These are phyloP conservation scores for Glyphotaelius pellucidus DNA, from an alignment of 2,888 invertebrate species.

Conservation along the genomic window DNA sequence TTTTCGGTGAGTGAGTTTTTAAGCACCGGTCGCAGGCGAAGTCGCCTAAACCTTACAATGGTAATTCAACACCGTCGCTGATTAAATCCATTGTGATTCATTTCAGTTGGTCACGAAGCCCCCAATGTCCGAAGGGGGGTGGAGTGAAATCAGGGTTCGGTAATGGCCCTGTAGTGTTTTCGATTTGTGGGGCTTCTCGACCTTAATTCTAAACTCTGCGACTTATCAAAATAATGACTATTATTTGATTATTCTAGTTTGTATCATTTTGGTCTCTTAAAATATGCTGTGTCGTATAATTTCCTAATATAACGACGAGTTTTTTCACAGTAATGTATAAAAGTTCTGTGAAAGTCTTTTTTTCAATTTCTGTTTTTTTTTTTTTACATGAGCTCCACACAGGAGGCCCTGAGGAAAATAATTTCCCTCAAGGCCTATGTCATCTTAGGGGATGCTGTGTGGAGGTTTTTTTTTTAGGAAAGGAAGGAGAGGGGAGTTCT, in stretches of 20 bases:
- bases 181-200: background rate
- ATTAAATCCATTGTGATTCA: background rate
- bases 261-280: background rate
- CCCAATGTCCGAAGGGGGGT: background rate
- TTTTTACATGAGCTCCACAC: too few relatives aligned
- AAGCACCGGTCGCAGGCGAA: background rate
- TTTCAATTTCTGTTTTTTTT: too few relatives aligned
- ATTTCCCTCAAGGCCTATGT: too few relatives aligned
- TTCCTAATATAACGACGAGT: background rate
- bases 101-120: constrained; percentile 11
- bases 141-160: constrained; percentile 9
- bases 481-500: too few relatives aligned
- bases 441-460: too few relatives aligned
- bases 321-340: too few relatives aligned
- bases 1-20: background rate
- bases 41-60: background rate
- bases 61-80: background rate
- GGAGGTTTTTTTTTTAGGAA: too few relatives aligned
- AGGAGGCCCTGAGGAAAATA: too few relatives aligned
- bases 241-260: background rate
- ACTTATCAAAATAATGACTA: background rate
- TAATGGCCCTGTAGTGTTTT: background rate
- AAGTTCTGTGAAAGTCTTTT: too few relatives aligned
- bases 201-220: background rate
- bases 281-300: background rate